Evolutionary conservation across 2,797 vertebrate species (phyloP).

Genomic region (Rachycentron canadum): DNA sequence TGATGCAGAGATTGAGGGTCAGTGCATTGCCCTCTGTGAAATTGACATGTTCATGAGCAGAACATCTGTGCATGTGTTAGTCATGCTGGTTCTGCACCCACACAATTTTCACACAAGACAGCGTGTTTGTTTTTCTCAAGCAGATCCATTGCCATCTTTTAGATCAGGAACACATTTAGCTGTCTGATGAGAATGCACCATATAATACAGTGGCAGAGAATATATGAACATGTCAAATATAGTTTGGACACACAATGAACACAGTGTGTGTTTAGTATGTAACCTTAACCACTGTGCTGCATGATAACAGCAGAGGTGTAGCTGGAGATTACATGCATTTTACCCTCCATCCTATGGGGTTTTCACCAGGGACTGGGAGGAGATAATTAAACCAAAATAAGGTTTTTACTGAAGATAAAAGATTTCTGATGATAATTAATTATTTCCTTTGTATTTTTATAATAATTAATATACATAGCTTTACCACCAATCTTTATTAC

Average conservation of each 20-base stretch:
- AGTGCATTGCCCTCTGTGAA: slow-evolving; percentile 63
- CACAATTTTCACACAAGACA: slow-evolving; percentile 66
- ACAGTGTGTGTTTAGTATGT: not conserved
- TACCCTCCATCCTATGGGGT: not conserved
- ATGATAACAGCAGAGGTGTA: not conserved
- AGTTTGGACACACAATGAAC: not conserved
- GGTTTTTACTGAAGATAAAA: not conserved
- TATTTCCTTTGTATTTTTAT: not conserved
- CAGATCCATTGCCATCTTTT: slow-evolving; percentile 8
- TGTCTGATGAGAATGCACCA: slow-evolving; percentile 6
- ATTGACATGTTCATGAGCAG: slow-evolving; percentile 54
- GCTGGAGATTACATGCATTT: slow-evolving; percentile 17
- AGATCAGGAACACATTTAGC: slow-evolving; percentile 2
- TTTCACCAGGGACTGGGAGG: slow-evolving; percentile 2
- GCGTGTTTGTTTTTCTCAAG: slow-evolving; percentile 49
- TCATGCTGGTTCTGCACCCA: slow-evolving; percentile 70
- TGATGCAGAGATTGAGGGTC: slow-evolving; percentile 66
- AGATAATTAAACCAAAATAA: slow-evolving; percentile 20
- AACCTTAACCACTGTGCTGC: slow-evolving; percentile 5
- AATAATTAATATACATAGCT: slow-evolving; percentile 6
- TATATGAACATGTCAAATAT: slow-evolving; percentile 9
- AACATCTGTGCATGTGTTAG: slow-evolving; percentile 79
- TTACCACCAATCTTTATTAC: slow-evolving; percentile 21
- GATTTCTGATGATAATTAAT: slow-evolving; percentile 5
- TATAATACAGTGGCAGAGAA: slow-evolving; percentile 4